Evolutionary conservation across 2,888 invertebrate species (phyloP).

Genomic region (Apamea sordens): DNA sequence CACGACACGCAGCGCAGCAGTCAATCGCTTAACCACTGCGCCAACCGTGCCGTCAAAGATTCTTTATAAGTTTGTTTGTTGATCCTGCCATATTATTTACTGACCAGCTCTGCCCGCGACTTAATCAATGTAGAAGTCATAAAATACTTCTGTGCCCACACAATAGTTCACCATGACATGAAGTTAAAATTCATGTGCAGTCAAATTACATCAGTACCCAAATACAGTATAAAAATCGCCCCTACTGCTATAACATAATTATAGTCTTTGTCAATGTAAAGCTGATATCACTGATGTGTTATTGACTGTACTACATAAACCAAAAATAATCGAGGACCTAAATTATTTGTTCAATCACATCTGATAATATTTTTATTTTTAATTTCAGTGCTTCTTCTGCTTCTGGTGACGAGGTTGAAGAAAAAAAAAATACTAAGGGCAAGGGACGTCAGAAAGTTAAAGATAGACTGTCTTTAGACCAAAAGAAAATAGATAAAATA

Average conservation of each 20-base stretch:
- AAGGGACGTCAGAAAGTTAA: slow-evolving; percentile 89
- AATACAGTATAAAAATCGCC: background rate
- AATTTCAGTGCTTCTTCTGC: slow-evolving; percentile 88
- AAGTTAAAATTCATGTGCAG: background rate
- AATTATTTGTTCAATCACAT: background rate
- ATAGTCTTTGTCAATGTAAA: background rate
- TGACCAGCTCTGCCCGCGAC: too few species aligned
- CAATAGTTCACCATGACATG: background rate
- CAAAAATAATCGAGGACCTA: background rate
- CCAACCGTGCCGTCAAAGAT: too few species aligned
- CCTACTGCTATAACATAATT: background rate
- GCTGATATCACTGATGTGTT: background rate
- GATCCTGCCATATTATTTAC: background rate
- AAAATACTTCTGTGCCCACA: too few species aligned
- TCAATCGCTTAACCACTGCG: too few species aligned
- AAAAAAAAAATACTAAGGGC: slow-evolving; percentile 84
- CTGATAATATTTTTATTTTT: slow-evolving; percentile 37
- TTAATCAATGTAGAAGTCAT: background rate
- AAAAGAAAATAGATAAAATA: slow-evolving; percentile 83
- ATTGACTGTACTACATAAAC: background rate
- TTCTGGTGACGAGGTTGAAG: slow-evolving; percentile 89
- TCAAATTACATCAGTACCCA: background rate
- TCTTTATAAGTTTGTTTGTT: background rate
- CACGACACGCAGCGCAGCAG: too few species aligned
- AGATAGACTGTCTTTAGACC: slow-evolving; percentile 89